phyloP scores from a whole-genome alignment of 1,140 invertebrate genomes.

The Eupeodes corollae region DNA sequence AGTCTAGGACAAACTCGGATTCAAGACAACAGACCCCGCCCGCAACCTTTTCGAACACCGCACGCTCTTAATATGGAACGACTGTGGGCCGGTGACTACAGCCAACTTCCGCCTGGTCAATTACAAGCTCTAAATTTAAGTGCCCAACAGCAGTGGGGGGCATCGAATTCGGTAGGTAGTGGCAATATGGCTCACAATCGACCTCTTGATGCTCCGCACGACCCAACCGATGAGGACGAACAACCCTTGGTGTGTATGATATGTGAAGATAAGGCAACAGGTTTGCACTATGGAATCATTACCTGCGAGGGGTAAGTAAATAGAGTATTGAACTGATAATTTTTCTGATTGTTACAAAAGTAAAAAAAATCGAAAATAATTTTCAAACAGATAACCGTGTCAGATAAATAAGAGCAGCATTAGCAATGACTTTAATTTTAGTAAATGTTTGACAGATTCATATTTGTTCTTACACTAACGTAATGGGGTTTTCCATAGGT shows the following conservation, averaged over 20 bases:
- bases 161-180: conserved; percentile 33
- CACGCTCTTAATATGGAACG: conserved; percentile 76
- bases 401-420: neutral
- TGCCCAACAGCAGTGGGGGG: conserved; percentile 39
- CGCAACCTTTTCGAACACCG: conserved; percentile 33
- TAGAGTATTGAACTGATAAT: neutral
- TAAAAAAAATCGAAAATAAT: neutral
- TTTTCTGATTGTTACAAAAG: neutral
- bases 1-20: conserved; percentile 58
- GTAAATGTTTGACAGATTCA: no score
- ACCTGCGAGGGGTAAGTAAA: conserved; percentile 83
- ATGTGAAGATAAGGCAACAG: conserved; percentile 92
- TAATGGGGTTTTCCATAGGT: no score
- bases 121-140: conserved; percentile 71
- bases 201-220: conserved; percentile 46
- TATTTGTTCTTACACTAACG: no score
- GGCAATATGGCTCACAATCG: conserved; percentile 36
- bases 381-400: neutral
- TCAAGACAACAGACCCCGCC: conserved; percentile 33
- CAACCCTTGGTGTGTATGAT: conserved; percentile 97
- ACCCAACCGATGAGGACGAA: conserved; percentile 70
- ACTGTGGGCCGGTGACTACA: conserved; percentile 75
- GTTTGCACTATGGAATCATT: conserved; percentile 95
- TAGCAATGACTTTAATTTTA: no score
- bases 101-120: conserved; percentile 68